phyloP scores from a whole-genome alignment of 2,888 invertebrate species.

The Phymatocera aterrima region DNA sequence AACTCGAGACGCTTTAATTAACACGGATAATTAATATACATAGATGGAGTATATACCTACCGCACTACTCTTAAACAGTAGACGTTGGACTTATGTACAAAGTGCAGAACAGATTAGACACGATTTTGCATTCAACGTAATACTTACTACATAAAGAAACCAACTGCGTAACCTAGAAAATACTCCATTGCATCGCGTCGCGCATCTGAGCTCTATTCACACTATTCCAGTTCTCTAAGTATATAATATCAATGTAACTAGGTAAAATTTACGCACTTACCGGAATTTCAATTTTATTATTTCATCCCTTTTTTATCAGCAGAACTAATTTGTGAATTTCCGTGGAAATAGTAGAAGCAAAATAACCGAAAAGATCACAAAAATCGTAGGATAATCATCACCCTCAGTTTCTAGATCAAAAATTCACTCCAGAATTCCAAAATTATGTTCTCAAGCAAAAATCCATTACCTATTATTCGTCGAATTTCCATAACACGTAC shows the following conservation, averaged over 20 bases:
- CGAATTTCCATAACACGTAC: no score
- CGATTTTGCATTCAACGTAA: background rate
- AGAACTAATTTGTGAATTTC: background rate
- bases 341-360: no score
- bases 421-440: no score
- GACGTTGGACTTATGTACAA: no score
- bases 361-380: background rate
- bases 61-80: no score
- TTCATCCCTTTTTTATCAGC: background rate
- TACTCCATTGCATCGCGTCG: background rate
- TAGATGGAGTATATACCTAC: background rate
- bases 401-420: no score
- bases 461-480: no score
- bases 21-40: conserved; percentile 34
- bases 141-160: conserved; percentile 4
- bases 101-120: background rate
- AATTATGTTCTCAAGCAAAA: no score
- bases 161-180: conserved; percentile 7
- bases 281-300: background rate
- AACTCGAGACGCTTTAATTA: conserved; percentile 41
- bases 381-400: no score
- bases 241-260: background rate
- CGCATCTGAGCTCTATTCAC: background rate
- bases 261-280: no score
- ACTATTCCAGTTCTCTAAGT: background rate